These are phyloP conservation scores for Lithophane leautieri DNA, from an alignment of 2,888 invertebrate genomes.

Conservation along the genomic window DNA sequence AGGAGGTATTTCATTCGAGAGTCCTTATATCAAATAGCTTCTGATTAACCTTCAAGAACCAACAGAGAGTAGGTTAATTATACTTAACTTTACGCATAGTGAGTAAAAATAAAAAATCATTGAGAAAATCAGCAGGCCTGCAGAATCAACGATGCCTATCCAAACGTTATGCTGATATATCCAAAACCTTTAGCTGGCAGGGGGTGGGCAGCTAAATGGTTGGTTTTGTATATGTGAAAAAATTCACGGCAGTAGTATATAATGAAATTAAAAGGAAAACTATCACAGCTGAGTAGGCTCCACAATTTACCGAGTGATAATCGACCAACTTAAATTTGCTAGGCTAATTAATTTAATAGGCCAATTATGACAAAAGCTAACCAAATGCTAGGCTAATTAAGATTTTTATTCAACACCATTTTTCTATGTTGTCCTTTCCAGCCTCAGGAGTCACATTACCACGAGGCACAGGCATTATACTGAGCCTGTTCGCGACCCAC, in stretches of 20 bases:
- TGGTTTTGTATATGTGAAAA: too few relatives aligned
- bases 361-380: background rate
- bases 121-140: too few relatives aligned
- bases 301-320: too few relatives aligned
- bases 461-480: constrained; percentile 37
- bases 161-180: background rate
- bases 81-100: background rate
- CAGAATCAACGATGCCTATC: background rate
- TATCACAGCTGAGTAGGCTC: too few relatives aligned
- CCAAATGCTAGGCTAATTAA: background rate
- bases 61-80: background rate
- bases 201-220: too few relatives aligned
- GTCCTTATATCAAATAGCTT: background rate
- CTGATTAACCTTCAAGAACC: background rate
- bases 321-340: too few relatives aligned
- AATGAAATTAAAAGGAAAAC: too few relatives aligned
- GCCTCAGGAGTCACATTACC: constrained; percentile 49
- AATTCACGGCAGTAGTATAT: too few relatives aligned
- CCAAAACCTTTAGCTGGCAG: too few relatives aligned
- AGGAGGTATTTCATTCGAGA: too few relatives aligned
- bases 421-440: background rate
- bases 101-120: background rate
- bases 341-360: too few relatives aligned
- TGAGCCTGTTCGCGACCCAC: constrained; percentile 64
- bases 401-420: background rate